Evolutionary conservation across 2,113 vertebrate species (phyloP).

Genomic region (Puma concolor): DNA sequence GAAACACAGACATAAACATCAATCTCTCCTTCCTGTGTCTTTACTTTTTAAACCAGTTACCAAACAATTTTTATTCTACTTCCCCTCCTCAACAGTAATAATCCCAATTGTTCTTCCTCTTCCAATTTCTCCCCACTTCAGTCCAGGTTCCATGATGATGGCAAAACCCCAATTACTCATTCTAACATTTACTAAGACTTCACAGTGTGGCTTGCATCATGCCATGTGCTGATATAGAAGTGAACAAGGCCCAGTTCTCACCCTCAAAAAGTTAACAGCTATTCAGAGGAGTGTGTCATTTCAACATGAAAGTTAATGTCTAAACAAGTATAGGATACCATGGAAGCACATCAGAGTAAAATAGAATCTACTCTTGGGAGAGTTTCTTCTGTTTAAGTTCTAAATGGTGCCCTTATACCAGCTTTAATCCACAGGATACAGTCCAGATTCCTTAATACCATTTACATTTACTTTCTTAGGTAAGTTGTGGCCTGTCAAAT

Average conservation of each 20-base stretch:
- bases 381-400: background rate
- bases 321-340: background rate
- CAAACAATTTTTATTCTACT: background rate
- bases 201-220: background rate
- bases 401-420: background rate
- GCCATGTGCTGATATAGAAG: background rate
- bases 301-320: background rate
- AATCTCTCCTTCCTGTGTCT: background rate
- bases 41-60: background rate
- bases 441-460: background rate
- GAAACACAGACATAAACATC: background rate
- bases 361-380: background rate
- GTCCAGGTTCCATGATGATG: background rate
- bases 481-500: background rate
- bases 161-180: background rate
- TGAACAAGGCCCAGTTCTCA: background rate
- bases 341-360: background rate
- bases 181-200: background rate
- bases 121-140: background rate
- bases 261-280: background rate
- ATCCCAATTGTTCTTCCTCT: background rate
- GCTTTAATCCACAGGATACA: background rate
- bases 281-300: background rate
- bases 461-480: slow-evolving; percentile 21
- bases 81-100: background rate